phyloP scores from a whole-genome alignment of 2,797 vertebrate species.

The Typhlichthys subterraneus region DNA sequence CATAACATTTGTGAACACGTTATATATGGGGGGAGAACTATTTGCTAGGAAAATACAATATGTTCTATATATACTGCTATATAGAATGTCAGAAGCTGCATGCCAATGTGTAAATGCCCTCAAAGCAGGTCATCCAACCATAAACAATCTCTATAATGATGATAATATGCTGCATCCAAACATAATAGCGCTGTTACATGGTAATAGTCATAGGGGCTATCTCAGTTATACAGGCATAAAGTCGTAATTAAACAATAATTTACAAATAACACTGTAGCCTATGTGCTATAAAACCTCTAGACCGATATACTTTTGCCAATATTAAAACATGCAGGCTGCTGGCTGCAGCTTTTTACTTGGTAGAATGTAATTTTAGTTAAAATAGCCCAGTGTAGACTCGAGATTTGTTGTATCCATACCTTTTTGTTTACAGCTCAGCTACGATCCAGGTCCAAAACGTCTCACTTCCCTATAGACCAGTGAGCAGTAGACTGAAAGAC shows the following conservation, averaged over 20 bases:
- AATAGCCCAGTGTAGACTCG: no score
- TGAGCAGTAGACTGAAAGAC: conserved; percentile 7
- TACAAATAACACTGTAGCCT: neutral
- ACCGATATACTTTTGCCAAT: no score
- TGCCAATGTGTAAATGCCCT: conserved; percentile 40
- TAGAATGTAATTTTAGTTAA: neutral
- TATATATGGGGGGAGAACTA: conserved; percentile 20
- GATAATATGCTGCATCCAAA: conserved; percentile 38
- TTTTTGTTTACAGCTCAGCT: conserved; percentile 7
- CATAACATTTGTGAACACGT: conserved; percentile 24
- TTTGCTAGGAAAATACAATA: conserved; percentile 15
- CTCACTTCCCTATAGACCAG: conserved; percentile 14
- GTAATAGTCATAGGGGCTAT: conserved; percentile 25
- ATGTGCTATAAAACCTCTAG: no score
- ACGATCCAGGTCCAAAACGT: conserved; percentile 5
- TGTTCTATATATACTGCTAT: no score
- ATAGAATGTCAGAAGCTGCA: conserved; percentile 18
- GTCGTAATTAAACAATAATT: conserved; percentile 5
- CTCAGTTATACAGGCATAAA: neutral
- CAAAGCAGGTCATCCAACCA: conserved; percentile 52
- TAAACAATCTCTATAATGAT: conserved; percentile 53
- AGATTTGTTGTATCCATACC: conserved; percentile 34
- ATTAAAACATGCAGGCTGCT: no score
- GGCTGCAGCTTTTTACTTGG: no score
- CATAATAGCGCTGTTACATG: conserved; percentile 44